Conservation (phyloP, 23 tunicate genomes). For the Ciona savignyi region DNA sequence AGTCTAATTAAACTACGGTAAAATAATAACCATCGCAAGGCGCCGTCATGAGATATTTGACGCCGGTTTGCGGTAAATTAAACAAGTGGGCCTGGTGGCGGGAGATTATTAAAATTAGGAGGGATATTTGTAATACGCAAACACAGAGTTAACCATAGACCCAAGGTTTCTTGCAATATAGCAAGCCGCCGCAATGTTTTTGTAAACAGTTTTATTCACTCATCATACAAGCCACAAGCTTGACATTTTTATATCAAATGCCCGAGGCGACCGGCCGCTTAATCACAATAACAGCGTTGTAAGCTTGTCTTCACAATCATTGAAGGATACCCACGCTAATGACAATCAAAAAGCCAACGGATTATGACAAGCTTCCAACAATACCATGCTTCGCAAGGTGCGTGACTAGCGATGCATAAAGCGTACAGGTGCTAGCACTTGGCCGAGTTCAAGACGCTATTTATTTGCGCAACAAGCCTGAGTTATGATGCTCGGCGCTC, state of each 20-base stretch:
- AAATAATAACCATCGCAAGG: neutral
- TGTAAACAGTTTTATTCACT: neutral
- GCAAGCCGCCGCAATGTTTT: too few species aligned
- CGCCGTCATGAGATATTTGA: neutral
- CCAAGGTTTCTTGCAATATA: too few species aligned
- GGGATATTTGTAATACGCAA: neutral
- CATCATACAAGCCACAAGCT: neutral
- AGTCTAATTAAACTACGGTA: neutral
- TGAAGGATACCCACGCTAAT: neutral
- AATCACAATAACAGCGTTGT: neutral
- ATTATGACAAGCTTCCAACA: neutral
- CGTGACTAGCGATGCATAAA: neutral
- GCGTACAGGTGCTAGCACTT: slow-evolving; percentile 1
- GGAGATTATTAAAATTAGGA: too few species aligned
- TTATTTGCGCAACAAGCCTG: slow-evolving; percentile 3
- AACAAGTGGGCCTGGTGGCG: neutral
- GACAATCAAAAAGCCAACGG: neutral
- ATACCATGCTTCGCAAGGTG: neutral
- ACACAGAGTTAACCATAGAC: too few species aligned
- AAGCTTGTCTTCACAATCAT: neutral
- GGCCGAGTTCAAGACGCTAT: slow-evolving; percentile 4
- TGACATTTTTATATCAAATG: neutral
- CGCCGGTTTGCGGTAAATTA: neutral
- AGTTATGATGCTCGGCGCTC: neutral
- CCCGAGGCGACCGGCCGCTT: neutral